Base-by-base conservation (phyloP, 1,140 invertebrate genomes). In the Zeugodacus cucurbitae region DNA sequence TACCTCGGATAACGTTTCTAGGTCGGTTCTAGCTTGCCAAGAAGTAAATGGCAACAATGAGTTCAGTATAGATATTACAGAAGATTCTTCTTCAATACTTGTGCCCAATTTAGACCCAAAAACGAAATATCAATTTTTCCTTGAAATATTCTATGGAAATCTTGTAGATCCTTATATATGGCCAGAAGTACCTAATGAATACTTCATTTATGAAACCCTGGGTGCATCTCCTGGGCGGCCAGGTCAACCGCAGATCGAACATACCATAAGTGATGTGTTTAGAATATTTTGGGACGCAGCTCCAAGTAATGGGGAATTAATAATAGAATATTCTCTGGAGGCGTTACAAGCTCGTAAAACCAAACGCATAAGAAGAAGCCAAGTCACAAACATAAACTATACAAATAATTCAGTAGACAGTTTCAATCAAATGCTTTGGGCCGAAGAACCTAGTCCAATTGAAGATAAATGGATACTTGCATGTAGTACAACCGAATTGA, bases 401-500 rank as follows among this genome's bases (percentile, higher is more conserved):
- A 82, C 32, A 8, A 78, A 58, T 26, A 64, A 70, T 22, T 44
- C 70, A 0, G 82, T 87, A 34, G 87, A 20, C 20, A 32, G 29
- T 10, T 20, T 59, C 7, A 48, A 29, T 37, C 41, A 87, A 87
- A 22, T 57, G 10, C 85, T 86, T 0, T 93, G 90, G 91, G 91
- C 90, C 22, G 91, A 93, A 90, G 91, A 92, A 64, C 90, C 90
- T 0, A 2, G 74, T 82, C 90, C 89, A 17, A 89, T 94, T 26
- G 94, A 94, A 87, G 95, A 95, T 88, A 94, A 95, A 20, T 97
- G 97, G 95, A 94, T 94, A 59, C 91, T 96, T 8, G 95, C 96
- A 44, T 98, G 98, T 91, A 98, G 98, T 92, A 97, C 97, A 85
- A 96, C 96, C 54, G 95, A 96, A 95, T 93, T 93, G 89, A 96